These are phyloP conservation scores for Pecten maximus DNA, from an alignment of 2,888 invertebrate species.

Conservation along the genomic window DNA sequence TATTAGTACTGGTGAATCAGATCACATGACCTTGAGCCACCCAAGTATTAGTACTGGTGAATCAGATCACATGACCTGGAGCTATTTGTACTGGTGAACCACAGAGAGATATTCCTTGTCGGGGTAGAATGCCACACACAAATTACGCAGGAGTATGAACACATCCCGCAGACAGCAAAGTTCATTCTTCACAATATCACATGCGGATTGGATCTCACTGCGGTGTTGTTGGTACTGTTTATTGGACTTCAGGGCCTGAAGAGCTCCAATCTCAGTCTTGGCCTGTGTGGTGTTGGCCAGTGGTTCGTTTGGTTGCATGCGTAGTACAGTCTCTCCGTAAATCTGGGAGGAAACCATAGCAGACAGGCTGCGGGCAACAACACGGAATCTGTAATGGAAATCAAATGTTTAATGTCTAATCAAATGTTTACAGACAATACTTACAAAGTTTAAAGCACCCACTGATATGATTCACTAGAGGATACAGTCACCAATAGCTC, in stretches of 20 bases:
- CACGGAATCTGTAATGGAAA: constrained; percentile 74
- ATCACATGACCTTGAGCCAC: background rate
- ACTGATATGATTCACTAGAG: no score
- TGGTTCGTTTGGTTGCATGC: constrained; percentile 67
- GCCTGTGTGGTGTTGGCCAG: constrained; percentile 64
- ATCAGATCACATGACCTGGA: background rate
- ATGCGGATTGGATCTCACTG: constrained; percentile 67
- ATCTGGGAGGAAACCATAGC: constrained; percentile 76
- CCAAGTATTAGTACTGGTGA: constrained; percentile 65
- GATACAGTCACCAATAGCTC: no score
- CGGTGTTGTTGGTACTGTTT: constrained; percentile 72
- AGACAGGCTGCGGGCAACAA: constrained; percentile 73
- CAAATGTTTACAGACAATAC: no score
- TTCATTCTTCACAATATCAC: constrained; percentile 69
- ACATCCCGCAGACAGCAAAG: constrained; percentile 67
- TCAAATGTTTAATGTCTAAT: no score
- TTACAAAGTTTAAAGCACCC: no score
- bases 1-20: no score
- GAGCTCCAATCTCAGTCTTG: constrained; percentile 67
- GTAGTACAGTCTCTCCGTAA: constrained; percentile 68
- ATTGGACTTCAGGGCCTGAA: constrained; percentile 72
- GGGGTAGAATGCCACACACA: constrained; percentile 69
- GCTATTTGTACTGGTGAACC: constrained; percentile 47
- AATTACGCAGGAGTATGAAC: constrained; percentile 63
- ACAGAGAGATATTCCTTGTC: constrained; percentile 68